Percentiles rank a stretch among this genome's conserved stretches.
These are phyloP conservation scores for Hepsetus odoe DNA, from an alignment of 2,113 vertebrate genomes.

Conservation along the genomic window DNA sequence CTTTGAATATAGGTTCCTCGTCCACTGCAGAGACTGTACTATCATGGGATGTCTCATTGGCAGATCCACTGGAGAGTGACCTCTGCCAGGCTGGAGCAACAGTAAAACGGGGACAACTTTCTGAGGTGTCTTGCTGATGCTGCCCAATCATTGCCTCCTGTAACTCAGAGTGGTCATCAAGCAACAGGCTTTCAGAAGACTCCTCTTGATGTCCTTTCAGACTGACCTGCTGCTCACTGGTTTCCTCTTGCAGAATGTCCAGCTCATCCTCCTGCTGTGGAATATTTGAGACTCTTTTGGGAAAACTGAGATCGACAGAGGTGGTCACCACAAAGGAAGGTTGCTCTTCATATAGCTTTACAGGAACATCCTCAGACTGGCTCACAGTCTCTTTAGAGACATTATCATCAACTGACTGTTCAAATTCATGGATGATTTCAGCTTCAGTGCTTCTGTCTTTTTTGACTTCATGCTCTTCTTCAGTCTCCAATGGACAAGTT, in stretches of 20 bases:
- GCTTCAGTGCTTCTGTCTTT: background rate
- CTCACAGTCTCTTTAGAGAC: background rate
- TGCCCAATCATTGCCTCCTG: background rate
- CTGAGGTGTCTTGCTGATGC: background rate
- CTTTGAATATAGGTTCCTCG: background rate
- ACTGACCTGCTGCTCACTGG: background rate
- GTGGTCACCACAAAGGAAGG: slow-evolving; percentile 26
- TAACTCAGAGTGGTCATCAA: background rate
- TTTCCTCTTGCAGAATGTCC: background rate
- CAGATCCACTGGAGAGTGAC: slow-evolving; percentile 64
- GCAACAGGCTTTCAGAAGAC: background rate
- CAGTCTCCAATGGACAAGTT: slow-evolving; percentile 8
- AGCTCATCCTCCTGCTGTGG: background rate
- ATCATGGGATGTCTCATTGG: slow-evolving; percentile 54
- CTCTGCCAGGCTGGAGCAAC: slow-evolving; percentile 77
- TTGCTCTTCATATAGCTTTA: background rate
- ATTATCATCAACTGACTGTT: background rate
- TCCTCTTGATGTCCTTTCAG: slow-evolving; percentile 22
- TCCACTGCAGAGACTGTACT: background rate
- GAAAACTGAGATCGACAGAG: slow-evolving; percentile 25
- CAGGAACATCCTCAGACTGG: slow-evolving; percentile 17
- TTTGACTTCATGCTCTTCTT: slow-evolving; percentile 2
- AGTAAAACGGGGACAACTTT: slow-evolving; percentile 68
- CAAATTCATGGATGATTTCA: slow-evolving; percentile 23
- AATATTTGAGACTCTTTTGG: background rate